Percentiles rank a stretch among this genome's conserved stretches.
phyloP scores from a whole-genome alignment of 2,113 vertebrate genomes.

The Lophura nycthemera region DNA sequence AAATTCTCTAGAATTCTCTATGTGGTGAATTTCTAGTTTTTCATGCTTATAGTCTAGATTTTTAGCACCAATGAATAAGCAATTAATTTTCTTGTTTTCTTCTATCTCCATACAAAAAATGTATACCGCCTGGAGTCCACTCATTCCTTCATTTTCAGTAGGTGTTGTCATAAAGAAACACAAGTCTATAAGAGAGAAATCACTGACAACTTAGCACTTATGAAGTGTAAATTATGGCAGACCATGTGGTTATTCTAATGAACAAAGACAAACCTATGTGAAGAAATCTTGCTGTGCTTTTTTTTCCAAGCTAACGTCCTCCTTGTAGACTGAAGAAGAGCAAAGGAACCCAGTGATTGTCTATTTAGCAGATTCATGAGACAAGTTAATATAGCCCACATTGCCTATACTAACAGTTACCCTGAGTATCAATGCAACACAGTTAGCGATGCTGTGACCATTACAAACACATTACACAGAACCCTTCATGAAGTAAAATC shows the following conservation, averaged over 20 bases:
- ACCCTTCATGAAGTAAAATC: neutral
- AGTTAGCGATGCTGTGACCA: neutral
- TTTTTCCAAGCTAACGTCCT: neutral
- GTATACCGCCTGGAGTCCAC: neutral
- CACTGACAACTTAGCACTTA: neutral
- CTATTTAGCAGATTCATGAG: neutral
- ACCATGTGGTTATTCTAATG: neutral
- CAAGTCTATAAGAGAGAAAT: neutral
- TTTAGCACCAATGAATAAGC: neutral
- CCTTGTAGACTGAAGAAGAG: neutral
- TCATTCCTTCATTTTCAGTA: accelerated
- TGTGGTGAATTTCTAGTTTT: neutral
- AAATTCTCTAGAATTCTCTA: neutral
- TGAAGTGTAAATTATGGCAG: neutral
- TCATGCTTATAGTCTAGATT: neutral
- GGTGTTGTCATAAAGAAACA: neutral
- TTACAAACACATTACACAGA: neutral
- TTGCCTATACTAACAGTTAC: neutral
- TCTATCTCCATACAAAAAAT: neutral
- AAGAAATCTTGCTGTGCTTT: neutral
- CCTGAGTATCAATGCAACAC: neutral
- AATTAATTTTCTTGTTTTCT: neutral
- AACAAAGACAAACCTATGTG: neutral
- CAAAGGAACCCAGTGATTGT: neutral
- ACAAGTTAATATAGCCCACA: neutral